phyloP scores from a whole-genome alignment of 2,888 invertebrate genomes.

The Acleris sparsana region DNA sequence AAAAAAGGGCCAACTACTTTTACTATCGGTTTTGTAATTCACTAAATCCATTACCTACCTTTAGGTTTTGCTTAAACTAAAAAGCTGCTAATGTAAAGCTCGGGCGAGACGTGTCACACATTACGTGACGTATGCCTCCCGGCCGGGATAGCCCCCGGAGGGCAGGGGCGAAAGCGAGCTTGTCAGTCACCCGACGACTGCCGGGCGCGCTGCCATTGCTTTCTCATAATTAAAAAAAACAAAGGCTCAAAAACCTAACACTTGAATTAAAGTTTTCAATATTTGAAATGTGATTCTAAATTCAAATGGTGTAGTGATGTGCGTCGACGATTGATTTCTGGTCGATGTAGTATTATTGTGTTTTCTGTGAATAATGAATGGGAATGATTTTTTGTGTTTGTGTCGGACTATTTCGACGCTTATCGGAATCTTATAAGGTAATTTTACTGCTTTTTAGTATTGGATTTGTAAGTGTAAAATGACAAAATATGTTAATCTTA shows the following conservation, averaged over 20 bases:
- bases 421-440: conserved; percentile 72
- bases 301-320: conserved; percentile 34
- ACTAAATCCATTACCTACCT: no score
- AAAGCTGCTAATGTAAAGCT: background rate
- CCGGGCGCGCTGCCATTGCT: conserved; percentile 19
- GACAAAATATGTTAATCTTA: no score
- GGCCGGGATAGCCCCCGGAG: conserved; percentile 5
- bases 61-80: background rate
- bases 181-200: conserved; percentile 35
- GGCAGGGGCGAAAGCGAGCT: conserved; percentile 16
- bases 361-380: conserved; percentile 46
- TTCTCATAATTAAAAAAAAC: conserved; percentile 8
- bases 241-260: background rate
- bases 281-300: conserved; percentile 27
- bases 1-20: no score
- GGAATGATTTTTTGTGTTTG: conserved; percentile 47
- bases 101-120: conserved; percentile 7
- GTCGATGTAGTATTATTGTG: conserved; percentile 42
- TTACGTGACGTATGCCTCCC: conserved; percentile 1
- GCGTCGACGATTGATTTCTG: conserved; percentile 38
- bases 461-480: no score
- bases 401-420: conserved; percentile 39
- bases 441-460: conserved; percentile 1
- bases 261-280: conserved; percentile 7
- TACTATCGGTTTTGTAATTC: no score